These are phyloP conservation scores for Noctua pronuba DNA, from an alignment of 2,888 invertebrate genomes.

Conservation along the genomic window DNA sequence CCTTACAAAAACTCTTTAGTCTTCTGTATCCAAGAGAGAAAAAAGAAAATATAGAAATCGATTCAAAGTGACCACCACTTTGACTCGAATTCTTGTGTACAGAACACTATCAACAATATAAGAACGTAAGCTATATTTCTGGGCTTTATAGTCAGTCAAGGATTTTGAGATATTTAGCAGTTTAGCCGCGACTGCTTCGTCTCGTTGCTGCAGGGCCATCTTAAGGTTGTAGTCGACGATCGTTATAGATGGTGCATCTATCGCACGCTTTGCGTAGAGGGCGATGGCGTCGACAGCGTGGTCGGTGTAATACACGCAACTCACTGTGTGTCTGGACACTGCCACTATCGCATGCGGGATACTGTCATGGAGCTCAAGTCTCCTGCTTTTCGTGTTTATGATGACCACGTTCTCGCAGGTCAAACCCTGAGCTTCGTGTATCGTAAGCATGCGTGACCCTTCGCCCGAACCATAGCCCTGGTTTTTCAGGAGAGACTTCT, in stretches of 20 bases:
- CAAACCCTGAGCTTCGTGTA: conserved; percentile 55
- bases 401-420: conserved; percentile 38
- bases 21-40: not conserved
- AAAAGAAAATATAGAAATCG: not conserved
- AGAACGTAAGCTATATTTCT: no score
- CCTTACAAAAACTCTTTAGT: not conserved
- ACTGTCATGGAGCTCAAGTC: conserved; percentile 35
- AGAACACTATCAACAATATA: not conserved
- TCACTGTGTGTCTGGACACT: conserved; percentile 46
- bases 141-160: not conserved
- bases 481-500: conserved; percentile 29
- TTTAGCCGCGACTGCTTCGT: conserved; percentile 2
- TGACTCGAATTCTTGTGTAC: no score
- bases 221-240: conserved; percentile 40
- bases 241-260: not conserved
- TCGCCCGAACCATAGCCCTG: conserved; percentile 45
- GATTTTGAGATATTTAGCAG: not conserved
- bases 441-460: conserved; percentile 47
- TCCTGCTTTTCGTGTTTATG: conserved; percentile 30
- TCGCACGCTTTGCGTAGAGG: conserved; percentile 21
- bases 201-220: conserved; percentile 13
- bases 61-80: not conserved
- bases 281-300: conserved; percentile 30
- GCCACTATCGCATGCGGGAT: conserved; percentile 52
- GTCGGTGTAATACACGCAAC: conserved; percentile 47